These are phyloP conservation scores for Sebastes cheni DNA, from an alignment of 2,797 vertebrate species.

Conservation along the genomic window DNA sequence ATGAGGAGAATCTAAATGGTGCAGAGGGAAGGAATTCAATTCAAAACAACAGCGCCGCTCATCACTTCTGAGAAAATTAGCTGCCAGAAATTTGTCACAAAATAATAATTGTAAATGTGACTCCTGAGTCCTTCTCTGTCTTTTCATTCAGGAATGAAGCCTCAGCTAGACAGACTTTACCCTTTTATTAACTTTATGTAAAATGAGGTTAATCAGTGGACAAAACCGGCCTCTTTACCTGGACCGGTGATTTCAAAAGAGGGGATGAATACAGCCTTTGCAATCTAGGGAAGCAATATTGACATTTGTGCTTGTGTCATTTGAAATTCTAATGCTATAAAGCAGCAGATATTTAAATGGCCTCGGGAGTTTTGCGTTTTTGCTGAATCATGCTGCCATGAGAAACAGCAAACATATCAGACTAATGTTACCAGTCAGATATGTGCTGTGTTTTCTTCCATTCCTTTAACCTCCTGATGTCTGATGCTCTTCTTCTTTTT, in stretches of 20 bases:
- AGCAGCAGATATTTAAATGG: slow-evolving; percentile 33
- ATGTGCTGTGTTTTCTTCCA: not conserved
- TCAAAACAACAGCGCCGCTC: not conserved
- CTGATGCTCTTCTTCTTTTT: not conserved
- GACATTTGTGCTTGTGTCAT: slow-evolving; percentile 15
- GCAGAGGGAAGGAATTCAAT: slow-evolving; percentile 19
- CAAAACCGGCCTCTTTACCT: not conserved
- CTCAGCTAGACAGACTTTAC: not conserved
- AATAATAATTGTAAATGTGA: not conserved
- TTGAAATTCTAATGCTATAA: slow-evolving; percentile 36
- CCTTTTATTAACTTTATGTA: slow-evolving; percentile 7
- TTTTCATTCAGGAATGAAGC: not conserved
- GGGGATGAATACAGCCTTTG: slow-evolving; percentile 9
- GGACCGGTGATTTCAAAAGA: slow-evolving; percentile 22
- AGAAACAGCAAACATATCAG: not conserved
- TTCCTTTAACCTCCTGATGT: not conserved
- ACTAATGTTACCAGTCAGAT: not conserved
- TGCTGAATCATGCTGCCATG: slow-evolving; percentile 43
- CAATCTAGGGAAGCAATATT: not conserved
- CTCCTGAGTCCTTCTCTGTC: not conserved
- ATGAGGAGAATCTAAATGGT: slow-evolving; percentile 43
- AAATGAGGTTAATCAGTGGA: slow-evolving; percentile 18
- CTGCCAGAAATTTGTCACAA: not conserved
- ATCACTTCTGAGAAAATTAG: not conserved
- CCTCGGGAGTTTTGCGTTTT: not conserved